These are phyloP conservation scores for Sphaerodactylus townsendi DNA, from an alignment of 2,113 vertebrate species.

Conservation along the genomic window DNA sequence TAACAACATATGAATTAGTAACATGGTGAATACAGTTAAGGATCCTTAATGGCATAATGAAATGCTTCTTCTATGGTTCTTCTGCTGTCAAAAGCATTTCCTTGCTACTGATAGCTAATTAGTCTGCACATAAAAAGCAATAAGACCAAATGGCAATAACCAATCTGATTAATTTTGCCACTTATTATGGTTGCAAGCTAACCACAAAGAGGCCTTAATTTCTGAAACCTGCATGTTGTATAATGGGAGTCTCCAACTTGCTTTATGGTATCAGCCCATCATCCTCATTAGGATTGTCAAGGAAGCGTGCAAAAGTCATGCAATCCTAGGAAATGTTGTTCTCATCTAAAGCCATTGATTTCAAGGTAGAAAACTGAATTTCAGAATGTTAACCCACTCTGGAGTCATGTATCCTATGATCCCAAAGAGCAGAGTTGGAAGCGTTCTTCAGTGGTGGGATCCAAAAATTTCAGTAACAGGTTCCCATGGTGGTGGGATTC, in stretches of 20 bases:
- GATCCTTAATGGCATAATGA: constrained; percentile 68
- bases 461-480: too few species aligned
- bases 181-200: constrained; percentile 48
- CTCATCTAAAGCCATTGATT: too few species aligned
- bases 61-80: constrained; percentile 64
- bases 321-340: too few species aligned
- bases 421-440: too few species aligned
- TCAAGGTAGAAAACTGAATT: too few species aligned
- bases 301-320: background rate
- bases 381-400: constrained; percentile 11
- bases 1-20: constrained; percentile 65
- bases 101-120: constrained; percentile 68
- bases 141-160: constrained; percentile 59
- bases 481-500: too few species aligned
- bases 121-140: constrained; percentile 47
- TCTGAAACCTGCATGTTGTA: constrained; percentile 38
- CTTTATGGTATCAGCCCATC: constrained; percentile 30
- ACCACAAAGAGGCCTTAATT: constrained; percentile 44
- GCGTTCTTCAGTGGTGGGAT: too few species aligned
- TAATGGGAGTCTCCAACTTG: constrained; percentile 24
- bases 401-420: background rate
- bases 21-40: constrained; percentile 67
- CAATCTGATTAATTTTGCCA: constrained; percentile 60
- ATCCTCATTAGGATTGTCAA: background rate
- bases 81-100: constrained; percentile 59